A percentile compares a stretch with the other conserved stretches of the same genome.
phyloP scores from a whole-genome alignment of 2,797 vertebrate genomes.

The Syngnathus rostellatus region DNA sequence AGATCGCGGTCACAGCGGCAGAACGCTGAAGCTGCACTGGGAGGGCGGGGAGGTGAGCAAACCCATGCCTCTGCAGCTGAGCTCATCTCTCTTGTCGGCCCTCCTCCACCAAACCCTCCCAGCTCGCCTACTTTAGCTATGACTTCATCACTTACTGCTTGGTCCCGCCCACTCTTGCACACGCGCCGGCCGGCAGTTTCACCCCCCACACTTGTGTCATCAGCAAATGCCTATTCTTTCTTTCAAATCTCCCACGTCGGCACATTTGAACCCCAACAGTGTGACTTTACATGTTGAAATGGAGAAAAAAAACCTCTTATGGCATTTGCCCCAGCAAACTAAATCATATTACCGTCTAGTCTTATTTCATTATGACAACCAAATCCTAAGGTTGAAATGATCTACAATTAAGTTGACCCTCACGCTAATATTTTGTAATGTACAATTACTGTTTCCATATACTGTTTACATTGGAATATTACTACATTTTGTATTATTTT shows the following conservation, averaged over 20 bases:
- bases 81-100: slow-evolving; percentile 56
- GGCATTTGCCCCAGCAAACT: neutral
- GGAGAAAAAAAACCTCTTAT: neutral
- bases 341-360: neutral
- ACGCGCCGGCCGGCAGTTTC: slow-evolving; percentile 25
- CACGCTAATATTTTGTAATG: neutral
- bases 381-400: neutral
- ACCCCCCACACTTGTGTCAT: slow-evolving; percentile 17
- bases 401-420: neutral
- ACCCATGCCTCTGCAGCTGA: slow-evolving; percentile 67
- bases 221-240: slow-evolving; percentile 19
- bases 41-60: slow-evolving; percentile 17
- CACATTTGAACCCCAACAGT: neutral
- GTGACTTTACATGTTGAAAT: neutral
- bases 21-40: slow-evolving; percentile 23
- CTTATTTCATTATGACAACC: neutral
- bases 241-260: slow-evolving; percentile 3
- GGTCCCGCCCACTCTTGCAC: slow-evolving; percentile 43
- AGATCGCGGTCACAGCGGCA: slow-evolving; percentile 32
- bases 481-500: no score
- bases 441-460: neutral
- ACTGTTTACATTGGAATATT: neutral
- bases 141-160: slow-evolving; percentile 66
- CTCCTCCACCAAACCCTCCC: slow-evolving; percentile 15
- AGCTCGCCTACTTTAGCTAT: slow-evolving; percentile 45